Evolutionary conservation across 2,888 invertebrate genomes (phyloP).

Genomic region (Amiota communis): DNA sequence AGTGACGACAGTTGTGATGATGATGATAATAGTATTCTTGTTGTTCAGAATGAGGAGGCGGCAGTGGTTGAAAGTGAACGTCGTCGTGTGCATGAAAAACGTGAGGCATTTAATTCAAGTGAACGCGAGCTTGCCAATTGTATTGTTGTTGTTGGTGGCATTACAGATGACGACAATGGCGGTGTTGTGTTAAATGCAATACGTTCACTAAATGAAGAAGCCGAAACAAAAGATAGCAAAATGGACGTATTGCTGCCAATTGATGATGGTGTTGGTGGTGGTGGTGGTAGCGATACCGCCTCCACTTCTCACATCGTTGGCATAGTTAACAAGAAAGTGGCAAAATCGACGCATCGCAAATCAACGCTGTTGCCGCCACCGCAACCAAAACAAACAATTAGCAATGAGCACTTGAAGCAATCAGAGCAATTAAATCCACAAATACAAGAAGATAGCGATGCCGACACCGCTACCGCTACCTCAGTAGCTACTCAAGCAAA

Average conservation of each 20-base stretch:
- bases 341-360: conserved; percentile 37
- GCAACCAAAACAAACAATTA: conserved; percentile 34
- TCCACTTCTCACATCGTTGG: conserved; percentile 17
- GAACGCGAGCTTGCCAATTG: conserved; percentile 67
- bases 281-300: not conserved
- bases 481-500: not conserved
- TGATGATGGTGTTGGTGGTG: not conserved
- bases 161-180: conserved; percentile 62
- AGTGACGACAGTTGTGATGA: conserved; percentile 31
- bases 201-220: conserved; percentile 52
- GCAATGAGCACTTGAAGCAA: conserved; percentile 42
- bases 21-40: conserved; percentile 27
- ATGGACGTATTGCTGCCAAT: not conserved
- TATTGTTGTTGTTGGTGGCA: conserved; percentile 67
- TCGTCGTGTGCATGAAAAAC: conserved; percentile 46
- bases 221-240: not conserved
- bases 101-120: conserved; percentile 53
- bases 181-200: conserved; percentile 65
- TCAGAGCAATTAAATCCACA: conserved; percentile 47
- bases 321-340: conserved; percentile 55
- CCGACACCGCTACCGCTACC: conserved; percentile 11
- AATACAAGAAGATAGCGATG: conserved; percentile 31
- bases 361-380: conserved; percentile 15
- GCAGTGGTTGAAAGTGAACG: conserved; percentile 64
- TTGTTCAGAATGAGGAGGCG: conserved; percentile 46